Evolutionary conservation across 2,888 invertebrate species (phyloP), one percentile per base, ranked within the genome.

Genomic region (Acanthosoma haemorrhoidale): DNA sequence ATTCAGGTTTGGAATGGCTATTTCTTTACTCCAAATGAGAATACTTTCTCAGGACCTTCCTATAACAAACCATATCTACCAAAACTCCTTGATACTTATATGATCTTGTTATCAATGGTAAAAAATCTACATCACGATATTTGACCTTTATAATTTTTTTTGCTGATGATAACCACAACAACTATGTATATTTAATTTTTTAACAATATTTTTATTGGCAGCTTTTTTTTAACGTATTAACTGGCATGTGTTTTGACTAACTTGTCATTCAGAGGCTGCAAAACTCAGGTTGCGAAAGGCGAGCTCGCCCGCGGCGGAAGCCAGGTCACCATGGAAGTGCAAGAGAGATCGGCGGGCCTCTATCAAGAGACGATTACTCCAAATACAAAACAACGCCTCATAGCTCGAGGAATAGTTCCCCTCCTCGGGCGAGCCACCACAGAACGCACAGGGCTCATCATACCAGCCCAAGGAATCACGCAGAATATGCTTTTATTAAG

Each of bases 401-500:
- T 21, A 67, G 31, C 31, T 78, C 78, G 72, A 77, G 79, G 32
- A 82, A 82, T 75, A 81, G 80, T 41, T 83, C 82, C 75, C 67
- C 73, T 71, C 71, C 51, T 18, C 63, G 59, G 59, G 41, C 39
- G 60, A 74, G 57, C 63, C 34, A 36, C 64, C 64, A 51, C 34
- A 72, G 66, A 51, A 69, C 66, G 51, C 72, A 70, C 58, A 72
- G 68, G 29, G 68, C 68, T 13, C 72, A 67, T 34, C 73, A 43
- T 71, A 72, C 70, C 32, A 72, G 68, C 61, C 75, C 70, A 32
- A 73, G 74, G 69, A 79, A 80, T 74, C 79, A 81, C 80, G 84
- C 86, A 77, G 86, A 87, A 79, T 87, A 87, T 78, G 84, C 86
- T 70, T 86, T 87, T 77, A 81, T 87, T 76, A 85, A 85, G 79